Percentiles rank a stretch among this genome's conserved stretches.
phyloP scores from a whole-genome alignment of 2,888 invertebrate species.

The Netelia fuscicornis region DNA sequence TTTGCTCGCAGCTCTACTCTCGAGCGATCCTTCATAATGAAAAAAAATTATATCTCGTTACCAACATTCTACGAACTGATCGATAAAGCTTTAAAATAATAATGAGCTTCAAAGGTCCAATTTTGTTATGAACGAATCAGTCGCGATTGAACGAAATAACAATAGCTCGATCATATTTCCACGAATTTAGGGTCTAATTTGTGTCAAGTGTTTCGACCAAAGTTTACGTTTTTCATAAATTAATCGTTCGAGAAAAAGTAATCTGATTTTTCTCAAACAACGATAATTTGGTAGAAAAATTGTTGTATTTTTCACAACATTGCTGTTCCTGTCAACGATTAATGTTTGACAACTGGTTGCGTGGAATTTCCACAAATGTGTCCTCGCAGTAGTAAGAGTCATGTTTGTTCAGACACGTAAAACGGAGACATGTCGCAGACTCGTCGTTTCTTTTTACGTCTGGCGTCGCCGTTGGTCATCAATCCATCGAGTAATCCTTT shows the following conservation, averaged over 20 bases:
- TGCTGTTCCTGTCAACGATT: not conserved
- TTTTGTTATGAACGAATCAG: too few relatives aligned
- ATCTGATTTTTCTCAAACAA: not conserved
- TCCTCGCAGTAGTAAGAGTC: constrained; percentile 16
- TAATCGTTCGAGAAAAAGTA: not conserved
- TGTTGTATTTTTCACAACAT: too few relatives aligned
- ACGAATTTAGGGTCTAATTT: too few relatives aligned
- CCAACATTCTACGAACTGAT: too few relatives aligned
- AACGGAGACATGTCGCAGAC: not conserved
- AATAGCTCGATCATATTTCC: too few relatives aligned
- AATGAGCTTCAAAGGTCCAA: too few relatives aligned
- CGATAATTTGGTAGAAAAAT: not conserved
- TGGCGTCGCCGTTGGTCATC: constrained; percentile 73
- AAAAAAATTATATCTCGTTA: not conserved
- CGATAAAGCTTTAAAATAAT: too few relatives aligned
- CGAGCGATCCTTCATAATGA: not conserved
- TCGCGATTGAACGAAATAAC: too few relatives aligned
- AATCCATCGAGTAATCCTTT: constrained; percentile 78
- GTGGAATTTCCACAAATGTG: not conserved
- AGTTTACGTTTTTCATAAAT: not conserved
- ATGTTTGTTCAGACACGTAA: not conserved
- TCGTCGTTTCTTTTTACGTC: constrained; percentile 59
- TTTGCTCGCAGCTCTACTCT: not conserved
- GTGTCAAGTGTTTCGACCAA: too few relatives aligned
- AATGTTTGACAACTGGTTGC: not conserved